A percentile compares a stretch with the other conserved stretches of the same genome.
These are phyloP conservation scores for Heteronetta atricapilla DNA, from an alignment of 2,113 vertebrate species.

Conservation along the genomic window DNA sequence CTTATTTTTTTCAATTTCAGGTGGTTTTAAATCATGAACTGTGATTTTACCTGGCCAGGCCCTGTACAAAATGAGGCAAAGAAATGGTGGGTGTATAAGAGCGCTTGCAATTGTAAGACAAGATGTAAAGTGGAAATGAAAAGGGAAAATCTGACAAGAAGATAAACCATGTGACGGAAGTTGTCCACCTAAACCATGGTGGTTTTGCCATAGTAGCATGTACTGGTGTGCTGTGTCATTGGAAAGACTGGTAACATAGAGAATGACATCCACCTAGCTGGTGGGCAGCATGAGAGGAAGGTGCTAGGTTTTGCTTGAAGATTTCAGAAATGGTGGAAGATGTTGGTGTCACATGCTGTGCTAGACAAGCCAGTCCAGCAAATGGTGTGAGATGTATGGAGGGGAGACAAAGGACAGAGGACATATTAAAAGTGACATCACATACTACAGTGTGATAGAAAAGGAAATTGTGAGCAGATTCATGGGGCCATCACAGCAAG, in stretches of 20 bases:
- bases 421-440: not conserved
- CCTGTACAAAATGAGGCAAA: not conserved
- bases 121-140: not conserved
- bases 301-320: not conserved
- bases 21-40: not conserved
- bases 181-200: not conserved
- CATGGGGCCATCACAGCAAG: not conserved
- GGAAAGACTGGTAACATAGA: not conserved
- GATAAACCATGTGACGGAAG: not conserved
- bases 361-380: not conserved
- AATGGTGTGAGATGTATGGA: not conserved
- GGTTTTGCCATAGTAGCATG: rapidly evolving
- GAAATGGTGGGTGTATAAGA: not conserved
- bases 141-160: not conserved
- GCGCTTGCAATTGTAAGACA: not conserved
- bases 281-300: not conserved
- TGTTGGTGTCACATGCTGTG: not conserved
- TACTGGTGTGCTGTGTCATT: not conserved
- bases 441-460: not conserved
- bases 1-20: not conserved
- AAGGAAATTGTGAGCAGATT: not conserved
- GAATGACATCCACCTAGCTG: not conserved
- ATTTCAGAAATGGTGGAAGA: not conserved
- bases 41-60: not conserved
- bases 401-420: not conserved